phyloP scores from a whole-genome alignment of 1,140 invertebrate genomes.

The Pogonognathellus flavescens region DNA sequence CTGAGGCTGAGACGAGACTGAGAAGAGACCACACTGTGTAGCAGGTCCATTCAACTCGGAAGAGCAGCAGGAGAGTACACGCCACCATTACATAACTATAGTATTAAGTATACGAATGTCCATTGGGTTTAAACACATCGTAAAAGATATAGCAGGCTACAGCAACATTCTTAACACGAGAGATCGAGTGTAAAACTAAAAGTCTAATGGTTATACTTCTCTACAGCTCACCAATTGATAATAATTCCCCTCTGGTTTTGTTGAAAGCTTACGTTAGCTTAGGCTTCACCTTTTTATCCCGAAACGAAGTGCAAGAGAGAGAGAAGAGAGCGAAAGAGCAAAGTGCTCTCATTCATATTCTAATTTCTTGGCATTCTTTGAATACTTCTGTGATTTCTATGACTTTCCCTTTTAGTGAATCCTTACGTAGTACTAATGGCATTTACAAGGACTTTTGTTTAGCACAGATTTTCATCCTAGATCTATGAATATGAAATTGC shows the following conservation, averaged over 20 bases:
- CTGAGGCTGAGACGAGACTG: too few species aligned
- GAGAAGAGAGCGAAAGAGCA: conserved; percentile 30
- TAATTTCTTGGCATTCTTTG: conserved; percentile 50
- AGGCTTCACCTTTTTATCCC: conserved; percentile 36
- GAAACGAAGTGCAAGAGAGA: neutral
- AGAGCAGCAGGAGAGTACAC: neutral
- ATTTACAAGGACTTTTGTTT: conserved; percentile 50
- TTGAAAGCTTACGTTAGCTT: conserved; percentile 17
- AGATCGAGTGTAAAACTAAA: conserved; percentile 36
- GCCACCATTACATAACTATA: neutral
- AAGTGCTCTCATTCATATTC: conserved; percentile 50
- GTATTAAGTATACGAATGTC: conserved; percentile 45
- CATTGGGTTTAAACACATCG: conserved; percentile 49
- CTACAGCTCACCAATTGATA: conserved; percentile 38
- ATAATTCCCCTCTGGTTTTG: conserved; percentile 46
- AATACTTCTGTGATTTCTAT: conserved; percentile 50
- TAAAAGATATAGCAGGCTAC: conserved; percentile 33
- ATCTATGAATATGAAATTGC: conserved; percentile 47
- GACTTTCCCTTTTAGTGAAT: conserved; percentile 41
- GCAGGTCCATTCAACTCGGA: too few species aligned
- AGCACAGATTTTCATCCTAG: conserved; percentile 9
- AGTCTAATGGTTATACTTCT: conserved; percentile 37
- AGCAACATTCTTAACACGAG: conserved; percentile 44
- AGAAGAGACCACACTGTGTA: too few species aligned
- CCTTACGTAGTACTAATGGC: conserved; percentile 28